Percentiles rank a stretch among this genome's conserved stretches.
phyloP scores from a whole-genome alignment of 2,797 vertebrate genomes.

The Parotocinclus haroldoi region DNA sequence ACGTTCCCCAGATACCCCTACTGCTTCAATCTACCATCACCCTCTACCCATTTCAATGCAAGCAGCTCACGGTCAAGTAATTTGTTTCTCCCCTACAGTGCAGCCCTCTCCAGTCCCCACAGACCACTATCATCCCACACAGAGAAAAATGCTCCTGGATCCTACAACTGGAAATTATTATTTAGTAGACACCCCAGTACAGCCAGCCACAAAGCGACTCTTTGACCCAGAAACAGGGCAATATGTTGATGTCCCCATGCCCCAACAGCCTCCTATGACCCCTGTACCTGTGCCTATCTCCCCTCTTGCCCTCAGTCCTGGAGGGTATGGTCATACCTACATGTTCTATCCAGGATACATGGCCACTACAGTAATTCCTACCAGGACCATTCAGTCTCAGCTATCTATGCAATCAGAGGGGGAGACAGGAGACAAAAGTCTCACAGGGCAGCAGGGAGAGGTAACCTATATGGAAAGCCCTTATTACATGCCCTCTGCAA shows the following conservation, averaged over 20 bases:
- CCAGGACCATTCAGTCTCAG: constrained; percentile 63
- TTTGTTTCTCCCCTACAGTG: constrained; percentile 78
- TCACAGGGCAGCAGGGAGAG: constrained; percentile 58
- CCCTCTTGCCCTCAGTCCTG: constrained; percentile 79
- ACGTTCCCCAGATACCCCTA: constrained; percentile 61
- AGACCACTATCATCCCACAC: constrained; percentile 78
- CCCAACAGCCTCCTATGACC: constrained; percentile 60
- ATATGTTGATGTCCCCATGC: constrained; percentile 90
- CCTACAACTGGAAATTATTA: constrained; percentile 91
- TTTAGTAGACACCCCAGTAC: constrained; percentile 87
- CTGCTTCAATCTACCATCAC: constrained; percentile 77
- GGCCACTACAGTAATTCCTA: constrained; percentile 69
- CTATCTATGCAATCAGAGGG: constrained; percentile 59
- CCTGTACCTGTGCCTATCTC: constrained; percentile 68
- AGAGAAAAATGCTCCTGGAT: constrained; percentile 93
- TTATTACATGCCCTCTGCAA: constrained; percentile 83
- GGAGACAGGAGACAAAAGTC: constrained; percentile 53
- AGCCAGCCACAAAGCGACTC: constrained; percentile 80
- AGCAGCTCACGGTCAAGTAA: constrained; percentile 67
- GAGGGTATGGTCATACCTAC: constrained; percentile 81
- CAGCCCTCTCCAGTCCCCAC: constrained; percentile 59
- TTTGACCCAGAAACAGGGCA: constrained; percentile 95
- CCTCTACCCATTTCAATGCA: constrained; percentile 70
- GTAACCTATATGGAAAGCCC: constrained; percentile 77
- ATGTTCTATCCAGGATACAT: constrained; percentile 89